Percentiles rank a stretch among this genome's conserved stretches.
Conservation (phyloP, 2,797 vertebrate genomes). For the Rhinatrema bivittatum region DNA sequence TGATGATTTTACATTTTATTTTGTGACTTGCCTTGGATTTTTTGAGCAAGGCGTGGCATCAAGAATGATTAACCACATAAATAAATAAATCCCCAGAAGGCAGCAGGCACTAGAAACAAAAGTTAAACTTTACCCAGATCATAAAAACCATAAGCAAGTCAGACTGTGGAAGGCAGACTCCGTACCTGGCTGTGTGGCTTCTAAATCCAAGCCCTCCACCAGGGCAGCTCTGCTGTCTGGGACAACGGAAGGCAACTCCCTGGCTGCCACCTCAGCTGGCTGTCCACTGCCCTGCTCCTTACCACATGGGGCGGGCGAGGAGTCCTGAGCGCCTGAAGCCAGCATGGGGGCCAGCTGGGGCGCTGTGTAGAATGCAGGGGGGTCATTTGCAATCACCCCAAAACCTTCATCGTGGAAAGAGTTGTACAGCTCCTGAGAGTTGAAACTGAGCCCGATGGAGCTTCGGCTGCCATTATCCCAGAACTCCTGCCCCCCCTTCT, state of each 20-base stretch:
- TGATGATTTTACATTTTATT: too few relatives aligned
- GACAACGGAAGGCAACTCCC: slow-evolving; percentile 32
- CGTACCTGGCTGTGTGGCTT: slow-evolving; percentile 54
- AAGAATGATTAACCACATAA: too few relatives aligned
- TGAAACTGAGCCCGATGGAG: slow-evolving; percentile 57
- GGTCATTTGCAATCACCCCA: slow-evolving; percentile 54
- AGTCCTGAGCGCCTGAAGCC: slow-evolving; percentile 51
- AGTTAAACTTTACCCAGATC: too few relatives aligned
- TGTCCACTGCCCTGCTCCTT: slow-evolving; percentile 53
- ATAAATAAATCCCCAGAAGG: too few relatives aligned
- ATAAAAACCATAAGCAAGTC: too few relatives aligned
- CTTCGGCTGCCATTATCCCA: slow-evolving; percentile 74
- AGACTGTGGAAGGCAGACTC: too few relatives aligned
- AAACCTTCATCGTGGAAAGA: slow-evolving; percentile 60
- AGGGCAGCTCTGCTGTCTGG: slow-evolving; percentile 41
- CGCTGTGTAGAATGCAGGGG: slow-evolving; percentile 54
- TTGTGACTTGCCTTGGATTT: too few relatives aligned
- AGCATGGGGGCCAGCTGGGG: slow-evolving; percentile 65
- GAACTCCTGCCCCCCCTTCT: slow-evolving; percentile 66
- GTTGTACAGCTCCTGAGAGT: slow-evolving; percentile 68
- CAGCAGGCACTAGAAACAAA: too few relatives aligned
- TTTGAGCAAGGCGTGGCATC: too few relatives aligned
- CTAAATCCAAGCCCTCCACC: slow-evolving; percentile 54
- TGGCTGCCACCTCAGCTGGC: slow-evolving; percentile 7
- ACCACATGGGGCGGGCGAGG: slow-evolving; percentile 55